Percentiles rank a stretch among this genome's conserved stretches.
phyloP scores from a whole-genome alignment of 2,113 vertebrate genomes.

The Rhinoderma darwinii region DNA sequence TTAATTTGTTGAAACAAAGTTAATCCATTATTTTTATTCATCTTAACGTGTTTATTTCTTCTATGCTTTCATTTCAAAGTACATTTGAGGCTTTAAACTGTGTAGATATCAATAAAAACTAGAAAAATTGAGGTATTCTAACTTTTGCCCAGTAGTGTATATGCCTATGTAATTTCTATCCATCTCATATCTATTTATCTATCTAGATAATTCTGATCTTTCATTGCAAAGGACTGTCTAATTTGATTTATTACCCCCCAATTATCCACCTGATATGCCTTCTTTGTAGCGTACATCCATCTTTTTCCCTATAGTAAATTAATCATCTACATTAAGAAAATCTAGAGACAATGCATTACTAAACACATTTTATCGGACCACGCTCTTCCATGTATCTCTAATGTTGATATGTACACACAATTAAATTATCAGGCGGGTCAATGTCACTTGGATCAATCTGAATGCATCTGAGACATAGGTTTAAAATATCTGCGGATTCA shows the following conservation, averaged over 20 bases:
- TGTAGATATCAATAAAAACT: too few relatives aligned
- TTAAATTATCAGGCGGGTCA: conserved; percentile 24
- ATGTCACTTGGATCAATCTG: conserved; percentile 11
- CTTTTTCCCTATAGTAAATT: neutral
- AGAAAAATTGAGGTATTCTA: too few relatives aligned
- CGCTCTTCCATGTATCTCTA: neutral
- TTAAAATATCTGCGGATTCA: neutral
- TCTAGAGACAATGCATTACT: neutral
- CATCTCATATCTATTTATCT: too few relatives aligned
- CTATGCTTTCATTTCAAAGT: too few relatives aligned
- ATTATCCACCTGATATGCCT: neutral
- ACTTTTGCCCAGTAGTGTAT: too few relatives aligned
- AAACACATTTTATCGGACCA: neutral
- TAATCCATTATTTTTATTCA: too few relatives aligned
- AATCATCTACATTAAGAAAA: neutral
- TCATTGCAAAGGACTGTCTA: too few relatives aligned
- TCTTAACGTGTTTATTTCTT: too few relatives aligned
- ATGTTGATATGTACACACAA: neutral
- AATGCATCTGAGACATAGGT: neutral
- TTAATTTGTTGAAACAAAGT: too few relatives aligned
- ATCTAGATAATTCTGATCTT: too few relatives aligned
- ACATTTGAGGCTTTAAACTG: too few relatives aligned
- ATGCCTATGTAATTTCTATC: too few relatives aligned
- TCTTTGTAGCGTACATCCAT: neutral
- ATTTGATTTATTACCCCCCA: neutral